Base-by-base conservation (phyloP, 2,888 invertebrate species). In the Diarsia dahlii region DNA sequence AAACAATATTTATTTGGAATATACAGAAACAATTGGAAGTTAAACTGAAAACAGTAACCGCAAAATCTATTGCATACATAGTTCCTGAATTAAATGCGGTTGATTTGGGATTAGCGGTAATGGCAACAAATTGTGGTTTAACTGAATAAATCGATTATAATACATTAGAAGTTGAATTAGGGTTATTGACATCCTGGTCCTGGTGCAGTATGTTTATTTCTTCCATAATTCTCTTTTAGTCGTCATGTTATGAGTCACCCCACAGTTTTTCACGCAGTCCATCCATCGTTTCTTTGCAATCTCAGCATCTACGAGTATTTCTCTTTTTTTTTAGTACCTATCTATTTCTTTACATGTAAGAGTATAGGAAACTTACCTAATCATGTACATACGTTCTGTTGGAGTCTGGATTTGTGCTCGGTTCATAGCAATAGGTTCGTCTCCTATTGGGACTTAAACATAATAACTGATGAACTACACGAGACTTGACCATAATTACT, bases 51-150 rank as follows among this genome's bases (percentile, higher is more conserved):
- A 65, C 34, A 28, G 9, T 15, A 58, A 72, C 60, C 73, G 34
- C 73, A 56, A 60, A 71, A 82, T 71, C 69, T 56, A 82, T 82
- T 54, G 63, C 34, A 34, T 34, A 48, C 50, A 60, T n/a, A 65
- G 62, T 70, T 71, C 54, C 63, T 71, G 50, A 75, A 82, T 82
- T 68, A 73, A 81, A 71, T 71, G 82, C 60, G 73, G 71, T 81
- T 74, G 63, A 67, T 71, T 68, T 78, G 45, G 54, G 54, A 81
- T 68, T 68, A 82, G 48, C 23, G 18, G 58, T 39, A 67, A 54
- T 64, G 73, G 18, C 28, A 68, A 64, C 60, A 71, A 74, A 67
- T 70, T 73, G 46, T 48, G 70, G 60, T 68, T 73, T 13, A 45
- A n/a, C 46, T 50, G 50, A 69, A 76, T 62, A 46, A 56, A 74